Conservation (phyloP, 2,113 vertebrate genomes). For the Atlantisia rogersi region DNA sequence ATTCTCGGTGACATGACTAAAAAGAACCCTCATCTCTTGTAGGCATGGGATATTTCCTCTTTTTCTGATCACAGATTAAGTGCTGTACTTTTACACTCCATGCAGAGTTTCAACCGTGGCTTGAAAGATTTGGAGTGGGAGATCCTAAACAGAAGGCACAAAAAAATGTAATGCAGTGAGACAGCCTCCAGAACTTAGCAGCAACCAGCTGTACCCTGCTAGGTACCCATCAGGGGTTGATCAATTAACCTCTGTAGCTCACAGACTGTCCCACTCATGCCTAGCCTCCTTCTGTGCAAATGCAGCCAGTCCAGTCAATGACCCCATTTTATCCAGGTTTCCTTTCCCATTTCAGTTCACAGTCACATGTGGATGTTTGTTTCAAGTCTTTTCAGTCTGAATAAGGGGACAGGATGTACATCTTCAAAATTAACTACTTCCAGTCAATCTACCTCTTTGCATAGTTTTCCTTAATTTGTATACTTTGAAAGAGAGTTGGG, state of each 20-base stretch:
- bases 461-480: neutral
- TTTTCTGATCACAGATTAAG: neutral
- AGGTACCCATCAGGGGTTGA: neutral
- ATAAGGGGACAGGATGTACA: neutral
- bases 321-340: neutral
- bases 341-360: neutral
- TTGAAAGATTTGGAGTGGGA: neutral
- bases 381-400: neutral
- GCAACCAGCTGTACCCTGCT: rapidly evolving
- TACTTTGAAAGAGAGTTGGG: neutral
- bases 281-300: neutral
- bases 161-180: neutral
- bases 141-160: neutral
- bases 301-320: neutral
- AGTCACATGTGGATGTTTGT: neutral
- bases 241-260: neutral
- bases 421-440: neutral
- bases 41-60: neutral
- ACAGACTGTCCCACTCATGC: neutral
- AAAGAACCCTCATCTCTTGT: neutral
- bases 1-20: constrained; percentile 17
- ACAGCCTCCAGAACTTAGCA: neutral
- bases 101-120: neutral
- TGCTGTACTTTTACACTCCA: neutral
- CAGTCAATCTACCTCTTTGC: neutral